These are phyloP conservation scores for Drosophila orena DNA, from an alignment of 1,140 invertebrate species.

Conservation along the genomic window DNA sequence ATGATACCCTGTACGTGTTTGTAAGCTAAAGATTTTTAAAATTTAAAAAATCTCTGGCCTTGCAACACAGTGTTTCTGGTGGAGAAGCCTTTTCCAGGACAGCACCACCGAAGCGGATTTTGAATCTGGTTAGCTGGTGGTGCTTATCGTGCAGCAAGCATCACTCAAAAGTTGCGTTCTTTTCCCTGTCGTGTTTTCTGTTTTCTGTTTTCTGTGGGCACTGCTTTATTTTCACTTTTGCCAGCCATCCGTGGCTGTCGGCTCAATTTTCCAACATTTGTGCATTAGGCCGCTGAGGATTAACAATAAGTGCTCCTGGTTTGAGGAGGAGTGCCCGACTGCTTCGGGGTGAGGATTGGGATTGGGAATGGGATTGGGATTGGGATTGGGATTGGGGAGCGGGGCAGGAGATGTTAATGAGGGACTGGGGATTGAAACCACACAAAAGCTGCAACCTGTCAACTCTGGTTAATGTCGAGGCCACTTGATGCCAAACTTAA, in stretches of 20 bases:
- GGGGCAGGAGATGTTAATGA: slow-evolving; percentile 72
- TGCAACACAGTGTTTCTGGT: slow-evolving; percentile 35
- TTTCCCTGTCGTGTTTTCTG: slow-evolving; percentile 22
- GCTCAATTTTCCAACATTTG: slow-evolving; percentile 83
- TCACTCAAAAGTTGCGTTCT: slow-evolving; percentile 77
- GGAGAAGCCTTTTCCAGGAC: slow-evolving; percentile 43
- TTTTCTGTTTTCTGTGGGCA: neutral
- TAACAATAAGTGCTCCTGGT: slow-evolving; percentile 66
- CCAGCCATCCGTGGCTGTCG: slow-evolving; percentile 43
- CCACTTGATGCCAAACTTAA: slow-evolving; percentile 36
- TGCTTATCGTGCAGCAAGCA: slow-evolving; percentile 76
- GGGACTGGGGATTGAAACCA: slow-evolving; percentile 14
- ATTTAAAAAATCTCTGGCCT: neutral
- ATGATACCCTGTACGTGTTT: no score
- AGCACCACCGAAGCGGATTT: slow-evolving; percentile 39
- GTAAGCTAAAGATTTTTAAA: no score
- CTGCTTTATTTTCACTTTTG: slow-evolving; percentile 34
- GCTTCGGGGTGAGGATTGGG: neutral
- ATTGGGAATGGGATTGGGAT: neutral
- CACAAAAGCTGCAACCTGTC: slow-evolving; percentile 64
- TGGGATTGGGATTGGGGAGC: neutral
- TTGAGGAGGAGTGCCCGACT: neutral
- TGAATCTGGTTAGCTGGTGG: slow-evolving; percentile 54
- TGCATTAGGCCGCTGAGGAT: slow-evolving; percentile 80
- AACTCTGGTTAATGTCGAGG: slow-evolving; percentile 66